These are phyloP conservation scores for Crepidodera aurea DNA, from an alignment of 2,888 invertebrate species.

Conservation along the genomic window DNA sequence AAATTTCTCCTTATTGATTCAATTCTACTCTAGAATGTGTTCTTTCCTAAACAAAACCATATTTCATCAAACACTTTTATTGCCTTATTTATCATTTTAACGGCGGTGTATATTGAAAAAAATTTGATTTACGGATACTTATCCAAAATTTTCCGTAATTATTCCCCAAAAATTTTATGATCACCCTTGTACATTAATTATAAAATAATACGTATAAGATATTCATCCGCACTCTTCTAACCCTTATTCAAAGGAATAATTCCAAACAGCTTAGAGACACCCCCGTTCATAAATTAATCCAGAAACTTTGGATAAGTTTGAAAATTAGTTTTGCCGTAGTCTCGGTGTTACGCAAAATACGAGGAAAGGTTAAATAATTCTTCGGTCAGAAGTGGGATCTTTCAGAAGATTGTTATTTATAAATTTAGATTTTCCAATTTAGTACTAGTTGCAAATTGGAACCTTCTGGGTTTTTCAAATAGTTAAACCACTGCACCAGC, in stretches of 20 bases:
- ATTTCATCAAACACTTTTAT: too few relatives aligned
- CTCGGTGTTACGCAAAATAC: constrained; percentile 11
- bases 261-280: constrained; percentile 24
- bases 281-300: constrained; percentile 31
- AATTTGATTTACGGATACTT: background rate
- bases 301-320: constrained; percentile 31
- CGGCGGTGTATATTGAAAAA: background rate
- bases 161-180: constrained; percentile 2
- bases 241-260: constrained; percentile 25
- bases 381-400: too few relatives aligned
- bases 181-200: constrained; percentile 19
- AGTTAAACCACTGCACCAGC: too few relatives aligned
- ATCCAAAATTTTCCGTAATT: background rate
- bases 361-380: too few relatives aligned
- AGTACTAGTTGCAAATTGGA: too few relatives aligned
- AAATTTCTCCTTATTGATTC: too few relatives aligned
- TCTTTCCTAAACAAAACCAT: too few relatives aligned
- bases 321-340: constrained; percentile 32
- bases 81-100: background rate
- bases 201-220: constrained; percentile 28
- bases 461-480: too few relatives aligned
- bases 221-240: constrained; percentile 27
- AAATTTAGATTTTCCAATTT: too few relatives aligned
- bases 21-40: too few relatives aligned
- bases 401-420: too few relatives aligned